Conservation (phyloP, 1,140 invertebrate genomes). For the Pseudomyrmex dendroicus region DNA sequence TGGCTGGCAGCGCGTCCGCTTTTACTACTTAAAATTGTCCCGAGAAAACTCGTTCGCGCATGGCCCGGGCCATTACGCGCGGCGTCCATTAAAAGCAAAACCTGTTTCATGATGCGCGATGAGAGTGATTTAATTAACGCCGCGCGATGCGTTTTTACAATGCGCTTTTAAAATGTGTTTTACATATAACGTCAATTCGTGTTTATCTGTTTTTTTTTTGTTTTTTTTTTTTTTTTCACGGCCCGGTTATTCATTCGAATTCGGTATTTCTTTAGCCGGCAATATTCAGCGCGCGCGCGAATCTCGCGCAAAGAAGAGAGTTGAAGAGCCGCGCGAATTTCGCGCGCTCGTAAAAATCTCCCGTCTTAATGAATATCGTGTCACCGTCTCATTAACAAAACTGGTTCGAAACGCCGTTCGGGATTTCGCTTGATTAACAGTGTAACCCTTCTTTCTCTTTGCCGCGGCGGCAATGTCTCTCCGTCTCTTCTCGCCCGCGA, state of each 20-base stretch:
- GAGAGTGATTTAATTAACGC: constrained; percentile 18
- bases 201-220: not conserved
- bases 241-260: not conserved
- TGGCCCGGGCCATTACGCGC: not conserved
- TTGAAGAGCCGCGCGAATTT: constrained; percentile 32
- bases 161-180: not conserved
- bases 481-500: constrained; percentile 30
- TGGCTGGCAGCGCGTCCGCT: constrained; percentile 26
- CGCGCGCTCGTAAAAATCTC: constrained; percentile 21
- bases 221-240: not conserved
- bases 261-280: not conserved
- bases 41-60: not conserved
- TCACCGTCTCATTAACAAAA: constrained; percentile 68
- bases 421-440: constrained; percentile 68
- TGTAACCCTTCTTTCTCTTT: constrained; percentile 28
- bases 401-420: constrained; percentile 52
- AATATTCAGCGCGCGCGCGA: no score
- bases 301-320: constrained; percentile 1
- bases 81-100: constrained; percentile 3
- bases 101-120: constrained; percentile 2
- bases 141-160: constrained; percentile 1
- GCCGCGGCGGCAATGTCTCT: not conserved
- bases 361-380: constrained; percentile 55
- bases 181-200: not conserved
- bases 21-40: constrained; percentile 53